These are phyloP conservation scores for Xestia rhomboidea DNA, from an alignment of 2,888 invertebrate species.

Conservation along the genomic window DNA sequence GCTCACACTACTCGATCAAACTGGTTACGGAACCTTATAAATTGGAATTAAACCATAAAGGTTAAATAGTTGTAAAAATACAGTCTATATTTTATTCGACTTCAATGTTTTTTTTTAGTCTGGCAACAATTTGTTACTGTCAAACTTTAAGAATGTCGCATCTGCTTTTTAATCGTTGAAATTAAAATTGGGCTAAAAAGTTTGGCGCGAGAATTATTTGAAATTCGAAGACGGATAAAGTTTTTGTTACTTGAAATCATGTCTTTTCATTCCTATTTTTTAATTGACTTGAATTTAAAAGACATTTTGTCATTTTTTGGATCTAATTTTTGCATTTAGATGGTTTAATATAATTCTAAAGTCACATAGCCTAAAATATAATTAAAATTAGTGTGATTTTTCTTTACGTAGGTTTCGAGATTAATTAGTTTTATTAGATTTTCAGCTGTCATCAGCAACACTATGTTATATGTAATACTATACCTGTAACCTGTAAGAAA, in stretches of 20 bases:
- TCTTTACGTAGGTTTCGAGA: too few species aligned
- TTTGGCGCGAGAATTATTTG: constrained; percentile 58
- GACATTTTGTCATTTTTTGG: not conserved
- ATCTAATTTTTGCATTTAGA: not conserved
- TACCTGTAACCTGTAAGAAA: too few species aligned
- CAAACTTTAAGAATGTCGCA: constrained; percentile 70
- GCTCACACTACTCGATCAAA: constrained; percentile 34
- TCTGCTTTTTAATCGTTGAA: constrained; percentile 70
- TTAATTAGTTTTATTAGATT: too few species aligned
- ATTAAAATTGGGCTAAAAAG: constrained; percentile 66
- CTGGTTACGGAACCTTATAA: constrained; percentile 60
- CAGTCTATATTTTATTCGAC: constrained; percentile 68
- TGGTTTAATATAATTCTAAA: not conserved
- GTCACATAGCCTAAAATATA: not conserved
- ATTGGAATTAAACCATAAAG: constrained; percentile 70
- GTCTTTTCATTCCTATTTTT: not conserved
- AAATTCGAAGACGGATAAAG: constrained; percentile 41
- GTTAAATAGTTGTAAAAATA: constrained; percentile 76
- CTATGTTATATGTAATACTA: too few species aligned
- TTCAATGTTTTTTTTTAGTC: constrained; percentile 50
- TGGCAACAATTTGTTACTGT: constrained; percentile 58
- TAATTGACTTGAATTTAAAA: not conserved
- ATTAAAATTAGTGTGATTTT: not conserved
- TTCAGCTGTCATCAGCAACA: too few species aligned
- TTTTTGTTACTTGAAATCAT: constrained; percentile 28